Evolutionary conservation across 1,140 invertebrate species (phyloP).

Genomic region (Chrysomallon squamiferum): DNA sequence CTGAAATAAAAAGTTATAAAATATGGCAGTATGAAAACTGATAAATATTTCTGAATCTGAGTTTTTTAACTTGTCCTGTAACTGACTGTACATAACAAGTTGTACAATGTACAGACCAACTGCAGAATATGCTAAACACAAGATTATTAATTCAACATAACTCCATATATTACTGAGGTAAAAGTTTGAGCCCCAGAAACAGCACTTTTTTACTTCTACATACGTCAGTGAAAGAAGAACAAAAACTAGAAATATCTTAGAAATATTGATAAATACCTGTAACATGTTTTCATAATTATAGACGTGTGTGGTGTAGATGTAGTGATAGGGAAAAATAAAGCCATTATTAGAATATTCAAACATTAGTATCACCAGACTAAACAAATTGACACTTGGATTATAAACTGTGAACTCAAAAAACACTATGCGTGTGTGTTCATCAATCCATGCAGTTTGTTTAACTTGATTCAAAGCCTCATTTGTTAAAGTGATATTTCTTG

Average conservation of each 20-base stretch:
- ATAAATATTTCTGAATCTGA: slow-evolving; percentile 17
- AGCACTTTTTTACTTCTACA: slow-evolving; percentile 19
- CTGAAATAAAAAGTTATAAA: slow-evolving; percentile 27
- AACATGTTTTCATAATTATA: slow-evolving; percentile 18
- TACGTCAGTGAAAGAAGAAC: slow-evolving; percentile 18
- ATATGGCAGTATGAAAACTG: slow-evolving; percentile 37
- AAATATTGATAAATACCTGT: slow-evolving; percentile 15
- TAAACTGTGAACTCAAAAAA: slow-evolving; percentile 67
- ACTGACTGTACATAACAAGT: slow-evolving; percentile 19
- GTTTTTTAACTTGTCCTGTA: slow-evolving; percentile 22
- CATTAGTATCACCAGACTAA: slow-evolving; percentile 39
- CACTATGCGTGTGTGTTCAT: slow-evolving; percentile 64
- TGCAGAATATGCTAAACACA: slow-evolving; percentile 22
- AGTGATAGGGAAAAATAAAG: slow-evolving; percentile 16
- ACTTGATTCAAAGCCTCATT: slow-evolving; percentile 50
- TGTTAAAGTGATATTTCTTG: slow-evolving; percentile 49
- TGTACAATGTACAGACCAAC: slow-evolving; percentile 35
- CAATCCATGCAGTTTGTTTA: slow-evolving; percentile 63
- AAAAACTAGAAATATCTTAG: slow-evolving; percentile 19
- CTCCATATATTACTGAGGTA: slow-evolving; percentile 29
- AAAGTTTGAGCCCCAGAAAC: background rate
- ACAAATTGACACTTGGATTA: slow-evolving; percentile 62
- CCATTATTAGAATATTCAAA: slow-evolving; percentile 38
- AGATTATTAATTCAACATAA: slow-evolving; percentile 28
- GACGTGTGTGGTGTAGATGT: slow-evolving; percentile 26